These are phyloP conservation scores for Oryzias sinensis DNA, from an alignment of 2,797 vertebrate genomes.

Conservation along the genomic window DNA sequence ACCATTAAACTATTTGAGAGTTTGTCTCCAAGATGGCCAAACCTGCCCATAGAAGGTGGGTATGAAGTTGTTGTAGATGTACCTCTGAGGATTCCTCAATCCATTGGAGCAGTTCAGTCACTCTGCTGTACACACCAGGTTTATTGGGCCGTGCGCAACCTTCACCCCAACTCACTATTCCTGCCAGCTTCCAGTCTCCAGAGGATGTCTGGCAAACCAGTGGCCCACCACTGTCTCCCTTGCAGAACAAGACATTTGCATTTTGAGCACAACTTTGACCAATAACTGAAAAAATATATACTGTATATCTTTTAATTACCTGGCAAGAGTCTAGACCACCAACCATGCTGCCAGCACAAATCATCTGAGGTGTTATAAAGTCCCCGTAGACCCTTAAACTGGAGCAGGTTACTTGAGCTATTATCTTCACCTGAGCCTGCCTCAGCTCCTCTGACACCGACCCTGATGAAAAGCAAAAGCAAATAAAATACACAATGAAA, in stretches of 20 bases:
- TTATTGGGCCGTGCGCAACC: constrained; percentile 75
- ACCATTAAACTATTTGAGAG: too few species aligned
- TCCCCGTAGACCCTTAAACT: constrained; percentile 56
- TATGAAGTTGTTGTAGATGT: not conserved
- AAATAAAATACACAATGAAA: not conserved
- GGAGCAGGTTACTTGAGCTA: constrained; percentile 70
- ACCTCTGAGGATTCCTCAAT: constrained; percentile 54
- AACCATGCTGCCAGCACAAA: constrained; percentile 76
- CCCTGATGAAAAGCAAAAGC: constrained; percentile 43
- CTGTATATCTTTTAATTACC: constrained; percentile 53
- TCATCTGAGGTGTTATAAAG: constrained; percentile 76
- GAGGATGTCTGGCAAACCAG: constrained; percentile 70
- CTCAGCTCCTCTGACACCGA: constrained; percentile 62
- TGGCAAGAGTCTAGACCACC: constrained; percentile 82
- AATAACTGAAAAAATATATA: not conserved
- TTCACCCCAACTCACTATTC: constrained; percentile 81
- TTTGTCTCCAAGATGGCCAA: too few species aligned
- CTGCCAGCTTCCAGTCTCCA: constrained; percentile 75
- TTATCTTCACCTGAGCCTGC: constrained; percentile 75
- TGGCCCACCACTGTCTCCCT: constrained; percentile 82
- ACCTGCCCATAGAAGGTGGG: too few species aligned
- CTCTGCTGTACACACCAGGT: constrained; percentile 77
- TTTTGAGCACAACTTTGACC: not conserved
- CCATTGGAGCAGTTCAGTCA: constrained; percentile 72
- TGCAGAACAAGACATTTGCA: not conserved